Conservation (phyloP, 2,888 invertebrate species). For the Tetragonisca angustula region DNA sequence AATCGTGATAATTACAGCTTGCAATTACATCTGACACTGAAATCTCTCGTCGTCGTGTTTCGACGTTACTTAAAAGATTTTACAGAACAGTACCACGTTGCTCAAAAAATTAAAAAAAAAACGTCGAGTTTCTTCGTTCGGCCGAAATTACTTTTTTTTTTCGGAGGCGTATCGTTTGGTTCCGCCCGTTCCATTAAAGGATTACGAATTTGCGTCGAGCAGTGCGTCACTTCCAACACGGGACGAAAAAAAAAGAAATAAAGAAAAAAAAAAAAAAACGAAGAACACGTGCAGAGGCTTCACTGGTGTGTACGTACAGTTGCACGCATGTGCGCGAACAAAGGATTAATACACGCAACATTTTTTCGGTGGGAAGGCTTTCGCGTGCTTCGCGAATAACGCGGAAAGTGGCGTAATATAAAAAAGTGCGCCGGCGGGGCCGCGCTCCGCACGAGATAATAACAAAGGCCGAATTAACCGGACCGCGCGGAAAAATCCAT, state of each 20-base stretch:
- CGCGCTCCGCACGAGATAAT: conserved; percentile 25
- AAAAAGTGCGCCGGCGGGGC: conserved; percentile 8
- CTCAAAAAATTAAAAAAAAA: no score
- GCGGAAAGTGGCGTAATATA: conserved; percentile 34
- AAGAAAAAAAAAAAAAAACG: no score
- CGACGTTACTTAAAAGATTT: no score
- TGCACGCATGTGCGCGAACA: conserved; percentile 3
- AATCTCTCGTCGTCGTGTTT: no score
- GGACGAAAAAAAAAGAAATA: background rate
- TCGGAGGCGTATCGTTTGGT: background rate
- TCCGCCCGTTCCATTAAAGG: background rate
- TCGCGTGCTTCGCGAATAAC: conserved; percentile 13
- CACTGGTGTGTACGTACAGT: background rate
- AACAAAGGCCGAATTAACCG: conserved; percentile 39
- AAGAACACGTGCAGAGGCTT: background rate
- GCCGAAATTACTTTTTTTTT: background rate
- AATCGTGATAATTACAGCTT: no score
- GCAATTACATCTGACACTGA: no score
- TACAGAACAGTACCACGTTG: no score
- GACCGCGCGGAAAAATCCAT: conserved; percentile 28
- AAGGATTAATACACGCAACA: conserved; percentile 29
- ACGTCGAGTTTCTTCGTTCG: no score
- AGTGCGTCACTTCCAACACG: background rate
- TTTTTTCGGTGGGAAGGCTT: conserved; percentile 27
- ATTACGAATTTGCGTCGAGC: background rate